Base-by-base conservation (phyloP, 1,140 invertebrate genomes). In the Heliconius melpomene region DNA sequence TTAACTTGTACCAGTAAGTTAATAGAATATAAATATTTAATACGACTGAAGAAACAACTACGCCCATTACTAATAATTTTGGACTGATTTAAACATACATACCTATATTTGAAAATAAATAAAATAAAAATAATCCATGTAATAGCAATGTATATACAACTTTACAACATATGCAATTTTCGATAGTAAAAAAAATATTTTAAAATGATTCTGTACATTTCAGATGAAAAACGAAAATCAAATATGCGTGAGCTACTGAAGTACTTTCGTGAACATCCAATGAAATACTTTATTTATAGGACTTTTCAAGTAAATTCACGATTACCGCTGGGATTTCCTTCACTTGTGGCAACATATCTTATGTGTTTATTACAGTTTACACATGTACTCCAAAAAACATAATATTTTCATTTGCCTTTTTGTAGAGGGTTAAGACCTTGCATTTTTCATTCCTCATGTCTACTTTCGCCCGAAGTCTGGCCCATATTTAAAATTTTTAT, bases 231-330 rank as follows among this genome's bases (percentile, higher is more conserved):
- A 23, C 72, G 72, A 16, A 23, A 54, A 38, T 46, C 54, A 38
- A 26, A 66, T 36, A 54, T 70, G 20, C 72, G 72, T 23, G n/a
- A 77, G 38, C 54, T 79, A 40, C 57, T 74, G 60, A 74, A 73
- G 32, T 75, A 50, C 66, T 73, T 79, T 20, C 54, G 38, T 66
- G 78, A 79, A 40, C 54, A 79, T n/a, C 78, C 78, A n/a, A 23
- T 74, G 16, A 46, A 74, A 38, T 79, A 79, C 23, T 66, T 32
- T 32, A 73, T 79, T 40, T 79, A 18, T n/a, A 72, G 78, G 2
- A 18, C 73, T 38, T 32, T 79, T 18, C 46, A 50, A 7, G 57
- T 75, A 5, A 26, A 74, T 8, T 38, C 54, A 2, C 23, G 38
- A 13, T 52, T 79, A 23, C 78, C 78, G 2, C 57, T 79, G 0